These are phyloP conservation scores for Apostichopus japonicus DNA, from an alignment of 35 echinoderm and acorn worm species.

Conservation along the genomic window DNA sequence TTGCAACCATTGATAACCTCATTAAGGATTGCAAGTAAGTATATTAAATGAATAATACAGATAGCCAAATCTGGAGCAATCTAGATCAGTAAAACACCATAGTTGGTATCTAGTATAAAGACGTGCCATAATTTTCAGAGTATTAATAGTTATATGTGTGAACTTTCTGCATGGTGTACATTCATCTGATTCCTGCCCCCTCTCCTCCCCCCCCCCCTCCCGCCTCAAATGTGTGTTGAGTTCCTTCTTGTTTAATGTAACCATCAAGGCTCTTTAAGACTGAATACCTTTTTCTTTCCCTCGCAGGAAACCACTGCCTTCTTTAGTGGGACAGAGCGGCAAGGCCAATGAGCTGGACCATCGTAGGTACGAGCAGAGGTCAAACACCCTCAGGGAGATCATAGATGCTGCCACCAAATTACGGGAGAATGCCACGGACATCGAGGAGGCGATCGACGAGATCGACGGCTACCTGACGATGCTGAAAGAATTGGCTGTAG, in stretches of 20 bases:
- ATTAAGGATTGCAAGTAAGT: slow-evolving; percentile 75
- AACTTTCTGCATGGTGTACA: too few relatives aligned
- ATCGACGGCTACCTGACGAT: slow-evolving; percentile 72
- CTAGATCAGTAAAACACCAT: too few relatives aligned
- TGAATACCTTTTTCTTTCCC: background rate
- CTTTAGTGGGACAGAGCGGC: slow-evolving; percentile 43
- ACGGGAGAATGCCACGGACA: slow-evolving; percentile 76
- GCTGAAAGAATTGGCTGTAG: slow-evolving; percentile 68
- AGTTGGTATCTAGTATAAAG: background rate
- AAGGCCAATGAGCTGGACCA: slow-evolving; percentile 82
- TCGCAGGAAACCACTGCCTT: slow-evolving; percentile 64
- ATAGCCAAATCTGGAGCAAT: too few relatives aligned
- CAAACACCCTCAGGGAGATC: slow-evolving; percentile 46
- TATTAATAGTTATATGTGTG: too few relatives aligned
- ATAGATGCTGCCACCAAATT: slow-evolving; percentile 59
- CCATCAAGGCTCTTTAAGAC: too few relatives aligned
- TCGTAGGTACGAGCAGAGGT: slow-evolving; percentile 53
- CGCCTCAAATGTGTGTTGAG: too few relatives aligned
- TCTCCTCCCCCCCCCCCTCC: too few relatives aligned
- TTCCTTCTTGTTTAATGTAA: too few relatives aligned
- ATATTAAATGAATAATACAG: too few relatives aligned
- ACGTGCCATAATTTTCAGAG: too few relatives aligned
- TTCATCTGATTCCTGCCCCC: too few relatives aligned
- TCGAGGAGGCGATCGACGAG: slow-evolving; percentile 77
- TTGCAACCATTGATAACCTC: slow-evolving; percentile 62